A percentile compares a stretch with the other conserved stretches of the same genome.
Conservation (phyloP, 2,797 vertebrate species). For the Ateles fusciceps region DNA sequence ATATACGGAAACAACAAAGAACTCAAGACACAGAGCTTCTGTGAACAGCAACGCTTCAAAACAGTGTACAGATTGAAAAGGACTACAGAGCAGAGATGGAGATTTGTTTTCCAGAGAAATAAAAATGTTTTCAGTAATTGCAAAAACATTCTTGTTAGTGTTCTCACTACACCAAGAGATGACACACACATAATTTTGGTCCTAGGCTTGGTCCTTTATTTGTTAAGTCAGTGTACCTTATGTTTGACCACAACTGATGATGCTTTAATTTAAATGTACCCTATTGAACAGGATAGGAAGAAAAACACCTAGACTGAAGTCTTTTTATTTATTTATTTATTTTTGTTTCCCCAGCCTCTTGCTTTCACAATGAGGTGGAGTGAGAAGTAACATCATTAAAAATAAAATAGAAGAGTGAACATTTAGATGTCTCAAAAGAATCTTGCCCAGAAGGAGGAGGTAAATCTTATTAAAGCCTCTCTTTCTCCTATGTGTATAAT, state of each 20-base stretch:
- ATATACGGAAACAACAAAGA: neutral
- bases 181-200: neutral
- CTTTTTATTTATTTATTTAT: neutral
- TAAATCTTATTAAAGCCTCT: too few species aligned
- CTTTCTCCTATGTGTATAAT: too few species aligned
- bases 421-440: neutral
- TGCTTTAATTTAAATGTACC: neutral
- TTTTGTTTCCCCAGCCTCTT: neutral
- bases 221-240: neutral
- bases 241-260: neutral
- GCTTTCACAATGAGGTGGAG: neutral
- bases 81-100: neutral
- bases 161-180: neutral
- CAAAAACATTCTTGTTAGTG: neutral
- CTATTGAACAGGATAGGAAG: neutral
- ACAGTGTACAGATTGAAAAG: neutral
- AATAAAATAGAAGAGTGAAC: neutral
- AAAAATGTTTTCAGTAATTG: neutral
- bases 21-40: neutral
- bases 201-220: neutral
- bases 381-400: neutral
- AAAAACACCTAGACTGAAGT: neutral
- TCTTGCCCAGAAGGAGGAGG: neutral
- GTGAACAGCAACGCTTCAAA: neutral
- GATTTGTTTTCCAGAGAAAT: neutral